Conservation (phyloP, 1,140 invertebrate genomes). For the Delia radicum region DNA sequence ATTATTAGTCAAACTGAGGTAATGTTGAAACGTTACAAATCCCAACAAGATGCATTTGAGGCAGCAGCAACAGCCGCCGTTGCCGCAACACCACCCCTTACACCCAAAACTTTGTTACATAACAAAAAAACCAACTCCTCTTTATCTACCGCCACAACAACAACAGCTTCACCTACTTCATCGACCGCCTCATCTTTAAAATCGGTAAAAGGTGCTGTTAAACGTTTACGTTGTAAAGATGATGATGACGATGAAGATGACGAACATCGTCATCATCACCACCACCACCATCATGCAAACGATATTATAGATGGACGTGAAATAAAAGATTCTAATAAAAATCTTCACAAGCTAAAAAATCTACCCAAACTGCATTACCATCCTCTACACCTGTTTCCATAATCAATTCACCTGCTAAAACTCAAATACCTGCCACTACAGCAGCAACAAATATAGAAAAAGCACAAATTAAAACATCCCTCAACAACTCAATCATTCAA, state of each 20-base stretch:
- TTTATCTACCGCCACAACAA: background rate
- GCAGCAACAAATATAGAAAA: background rate
- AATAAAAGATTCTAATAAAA: conserved; percentile 27
- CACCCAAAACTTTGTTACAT: conserved; percentile 30
- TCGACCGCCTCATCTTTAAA: conserved; percentile 49
- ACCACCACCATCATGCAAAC: background rate
- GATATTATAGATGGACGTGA: background rate
- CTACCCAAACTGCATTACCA: background rate
- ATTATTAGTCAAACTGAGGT: conserved; percentile 51
- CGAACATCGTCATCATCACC: conserved; percentile 9
- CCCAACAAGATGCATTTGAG: conserved; percentile 48
- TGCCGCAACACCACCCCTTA: conserved; percentile 14
- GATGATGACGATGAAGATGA: conserved; percentile 46
- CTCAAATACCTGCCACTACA: background rate
- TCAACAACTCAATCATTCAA: background rate
- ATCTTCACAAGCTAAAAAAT: conserved; percentile 38
- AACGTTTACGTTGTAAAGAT: conserved; percentile 51
- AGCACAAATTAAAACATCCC: background rate
- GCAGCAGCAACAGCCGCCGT: conserved; percentile 28
- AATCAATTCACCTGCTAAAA: conserved; percentile 2
- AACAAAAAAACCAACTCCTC: conserved; percentile 33
- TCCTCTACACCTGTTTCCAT: background rate
- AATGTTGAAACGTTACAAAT: conserved; percentile 52
- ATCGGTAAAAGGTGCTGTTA: conserved; percentile 49
- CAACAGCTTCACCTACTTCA: conserved; percentile 27